phyloP scores from a whole-genome alignment of 2,888 invertebrate genomes.

The Polymixis lichenea region DNA sequence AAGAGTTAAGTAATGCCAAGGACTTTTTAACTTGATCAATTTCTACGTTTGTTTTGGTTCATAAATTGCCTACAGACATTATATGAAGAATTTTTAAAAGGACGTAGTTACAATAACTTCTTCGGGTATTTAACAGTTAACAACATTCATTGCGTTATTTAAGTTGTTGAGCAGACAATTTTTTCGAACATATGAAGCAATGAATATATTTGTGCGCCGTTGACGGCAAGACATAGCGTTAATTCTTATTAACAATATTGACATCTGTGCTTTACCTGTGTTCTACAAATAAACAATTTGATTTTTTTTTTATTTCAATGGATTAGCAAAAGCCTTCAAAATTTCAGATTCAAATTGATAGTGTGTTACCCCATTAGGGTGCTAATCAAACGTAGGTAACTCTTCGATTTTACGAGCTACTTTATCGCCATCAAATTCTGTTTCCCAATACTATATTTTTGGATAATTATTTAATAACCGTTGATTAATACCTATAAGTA shows the following conservation, averaged over 20 bases:
- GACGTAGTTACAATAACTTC: not conserved
- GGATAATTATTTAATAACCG: not conserved
- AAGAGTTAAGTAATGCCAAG: constrained; percentile 35
- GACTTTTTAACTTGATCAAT: constrained; percentile 1
- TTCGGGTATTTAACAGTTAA: not conserved
- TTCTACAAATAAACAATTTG: no score
- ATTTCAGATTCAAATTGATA: no score
- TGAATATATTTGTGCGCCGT: no score
- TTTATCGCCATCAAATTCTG: not conserved
- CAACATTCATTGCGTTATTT: no score
- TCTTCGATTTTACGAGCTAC: not conserved
- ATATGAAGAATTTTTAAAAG: not conserved
- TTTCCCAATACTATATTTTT: not conserved
- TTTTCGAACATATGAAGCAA: no score
- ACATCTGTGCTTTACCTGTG: no score
- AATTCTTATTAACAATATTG: no score
- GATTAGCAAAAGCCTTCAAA: no score
- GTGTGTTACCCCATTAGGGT: no score
- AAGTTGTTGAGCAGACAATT: no score
- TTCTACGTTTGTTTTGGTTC: not conserved
- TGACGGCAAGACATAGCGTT: no score
- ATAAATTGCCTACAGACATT: not conserved
- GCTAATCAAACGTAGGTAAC: not conserved
- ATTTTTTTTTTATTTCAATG: no score
- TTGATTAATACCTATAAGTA: not conserved